Evolutionary conservation across 2,888 invertebrate genomes (phyloP).

Genomic region (Eristalinus aeneus): DNA sequence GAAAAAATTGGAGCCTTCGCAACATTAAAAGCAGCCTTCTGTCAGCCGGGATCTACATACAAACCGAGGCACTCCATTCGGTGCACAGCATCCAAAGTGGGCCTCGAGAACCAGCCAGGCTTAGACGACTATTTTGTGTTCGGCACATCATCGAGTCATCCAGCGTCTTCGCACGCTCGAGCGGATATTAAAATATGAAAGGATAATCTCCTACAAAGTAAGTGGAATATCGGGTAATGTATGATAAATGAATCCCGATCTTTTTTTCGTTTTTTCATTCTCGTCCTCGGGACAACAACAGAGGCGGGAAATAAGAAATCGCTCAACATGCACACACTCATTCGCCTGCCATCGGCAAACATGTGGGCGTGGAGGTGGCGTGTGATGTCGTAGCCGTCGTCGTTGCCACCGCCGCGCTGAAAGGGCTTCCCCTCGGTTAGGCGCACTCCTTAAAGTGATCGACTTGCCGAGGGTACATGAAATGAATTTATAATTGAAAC

Average conservation of each 20-base stretch:
- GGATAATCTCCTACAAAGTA: constrained; percentile 71
- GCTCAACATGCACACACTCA: constrained; percentile 5
- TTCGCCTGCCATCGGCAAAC: not conserved
- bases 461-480: constrained; percentile 43
- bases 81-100: not conserved
- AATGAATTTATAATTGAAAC: constrained; percentile 65
- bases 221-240: constrained; percentile 71
- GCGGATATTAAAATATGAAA: constrained; percentile 71
- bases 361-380: not conserved
- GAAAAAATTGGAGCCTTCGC: constrained; percentile 15
- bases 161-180: constrained; percentile 66
- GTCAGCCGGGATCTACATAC: constrained; percentile 36
- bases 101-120: constrained; percentile 6
- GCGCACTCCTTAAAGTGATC: constrained; percentile 50
- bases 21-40: constrained; percentile 58
- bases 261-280: constrained; percentile 19
- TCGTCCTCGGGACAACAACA: constrained; percentile 51
- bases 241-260: constrained; percentile 71
- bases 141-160: constrained; percentile 66
- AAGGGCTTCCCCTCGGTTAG: constrained; percentile 49
- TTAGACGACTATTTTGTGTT: constrained; percentile 56
- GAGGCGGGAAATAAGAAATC: constrained; percentile 63
- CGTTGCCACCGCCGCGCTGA: not conserved
- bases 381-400: not conserved
- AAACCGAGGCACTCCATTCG: not conserved